A percentile compares a stretch with the other conserved stretches of the same genome.
These are phyloP conservation scores for Bostrychus sinensis DNA, from an alignment of 2,113 vertebrate genomes.

Conservation along the genomic window DNA sequence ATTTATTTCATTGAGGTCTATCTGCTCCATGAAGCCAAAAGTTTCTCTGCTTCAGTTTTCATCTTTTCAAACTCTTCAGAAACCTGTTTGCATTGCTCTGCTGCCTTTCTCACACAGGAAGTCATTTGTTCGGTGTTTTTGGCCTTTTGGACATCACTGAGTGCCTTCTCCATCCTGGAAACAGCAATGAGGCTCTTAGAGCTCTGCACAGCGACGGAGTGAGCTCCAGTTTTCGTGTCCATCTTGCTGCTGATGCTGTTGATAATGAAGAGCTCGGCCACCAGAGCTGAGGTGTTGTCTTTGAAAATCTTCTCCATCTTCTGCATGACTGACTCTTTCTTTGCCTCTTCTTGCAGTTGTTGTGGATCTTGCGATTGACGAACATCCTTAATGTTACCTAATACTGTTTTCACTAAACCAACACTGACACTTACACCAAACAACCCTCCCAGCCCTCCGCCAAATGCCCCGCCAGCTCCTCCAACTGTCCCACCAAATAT, in stretches of 20 bases:
- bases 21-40: not conserved
- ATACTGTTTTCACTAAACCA: rapidly evolving
- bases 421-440: rapidly evolving
- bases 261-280: conserved; percentile 11
- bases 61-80: not conserved
- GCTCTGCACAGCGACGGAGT: rapidly evolving
- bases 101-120: not conserved
- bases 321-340: not conserved
- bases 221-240: rapidly evolving
- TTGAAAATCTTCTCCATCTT: not conserved
- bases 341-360: rapidly evolving
- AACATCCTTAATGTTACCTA: rapidly evolving
- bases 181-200: not conserved
- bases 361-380: rapidly evolving
- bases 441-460: conserved; percentile 10
- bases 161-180: rapidly evolving
- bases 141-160: rapidly evolving
- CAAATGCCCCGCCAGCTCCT: not conserved
- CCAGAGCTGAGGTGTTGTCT: not conserved
- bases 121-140: not conserved
- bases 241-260: not conserved
- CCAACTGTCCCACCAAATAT: conserved; percentile 1
- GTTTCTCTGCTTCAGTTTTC: not conserved
- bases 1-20: not conserved
- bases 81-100: not conserved